Evolutionary conservation across 37 sponge, comb jelly and placozoan species (phyloP), one percentile per base, ranked within the genome.

Genomic region (Beroe forskalii): DNA sequence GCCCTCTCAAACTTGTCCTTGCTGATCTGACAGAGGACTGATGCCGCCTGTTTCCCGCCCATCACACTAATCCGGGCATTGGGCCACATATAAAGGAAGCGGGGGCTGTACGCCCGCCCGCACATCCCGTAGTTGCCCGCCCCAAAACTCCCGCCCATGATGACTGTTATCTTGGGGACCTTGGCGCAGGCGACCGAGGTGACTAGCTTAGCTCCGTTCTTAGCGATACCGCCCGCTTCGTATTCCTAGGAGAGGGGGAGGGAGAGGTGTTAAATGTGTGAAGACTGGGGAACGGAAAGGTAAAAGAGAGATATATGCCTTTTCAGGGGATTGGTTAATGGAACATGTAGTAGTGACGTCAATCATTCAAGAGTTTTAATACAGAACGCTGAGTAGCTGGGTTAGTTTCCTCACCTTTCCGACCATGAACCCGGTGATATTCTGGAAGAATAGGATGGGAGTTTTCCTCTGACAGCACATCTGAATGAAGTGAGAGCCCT

Each of bases 51-150:
- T 55, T 98, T 95, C 44, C 99, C 99, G n/a, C 99, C 99, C 99
- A 98, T 98, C 35, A 94, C 64, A 22, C 92, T 95, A 32, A 98
- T 98, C 40, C 99, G 94, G 17, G 99, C 95, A 67, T 98, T 98
- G 67, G 99, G 99, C 99, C 99, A 98, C 96, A 96, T 98, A 94
- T 93, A 98, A 43, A 98, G 93, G 90, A 98, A 98, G n/a, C 99
- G 94, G 27, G 99, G 99, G 60, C 97, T 94, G 93, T 96, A 98
- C 17, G 96, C 95, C 1, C 99, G 95, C 23, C 96, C 96, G 83
- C 96, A 98, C 98, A 97, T 97, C 96, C 96, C 99, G 62, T 98
- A 98, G 92, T 98, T 98, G 0, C 99, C 99, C 2, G 99, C 99
- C 1, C 99, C 99, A 91, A 96, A 98, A 67, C 99, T 98, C 0